These are phyloP conservation scores for Urechis unicinctus DNA, from an alignment of 2,888 invertebrate genomes.

Conservation along the genomic window DNA sequence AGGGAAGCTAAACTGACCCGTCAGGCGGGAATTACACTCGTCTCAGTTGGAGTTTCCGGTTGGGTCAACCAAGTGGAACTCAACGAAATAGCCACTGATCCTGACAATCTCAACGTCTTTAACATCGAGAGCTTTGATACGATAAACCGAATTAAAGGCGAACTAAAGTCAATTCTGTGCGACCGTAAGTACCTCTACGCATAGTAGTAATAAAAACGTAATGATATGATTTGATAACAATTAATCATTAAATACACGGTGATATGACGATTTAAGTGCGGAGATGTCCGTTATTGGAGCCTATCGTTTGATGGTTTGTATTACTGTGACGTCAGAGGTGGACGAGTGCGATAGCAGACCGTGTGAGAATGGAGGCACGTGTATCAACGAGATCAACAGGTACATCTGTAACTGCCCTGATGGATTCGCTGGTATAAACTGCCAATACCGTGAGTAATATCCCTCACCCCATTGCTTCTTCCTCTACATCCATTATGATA, in stretches of 20 bases:
- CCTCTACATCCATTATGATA: too few species aligned
- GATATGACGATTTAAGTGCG: too few species aligned
- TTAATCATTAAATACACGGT: neutral
- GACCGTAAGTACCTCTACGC: slow-evolving; percentile 6
- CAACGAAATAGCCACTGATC: slow-evolving; percentile 13
- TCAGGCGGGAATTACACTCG: slow-evolving; percentile 10
- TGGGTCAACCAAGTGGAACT: slow-evolving; percentile 19
- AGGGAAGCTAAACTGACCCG: slow-evolving; percentile 6
- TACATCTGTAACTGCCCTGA: slow-evolving; percentile 17
- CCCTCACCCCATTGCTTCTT: neutral
- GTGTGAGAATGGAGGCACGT: slow-evolving; percentile 17
- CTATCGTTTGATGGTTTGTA: neutral
- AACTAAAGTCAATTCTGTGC: slow-evolving; percentile 10
- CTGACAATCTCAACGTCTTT: slow-evolving; percentile 15
- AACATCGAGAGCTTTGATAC: slow-evolving; percentile 9
- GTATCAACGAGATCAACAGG: slow-evolving; percentile 13
- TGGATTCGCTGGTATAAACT: slow-evolving; percentile 16
- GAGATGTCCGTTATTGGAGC: too few species aligned
- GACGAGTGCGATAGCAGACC: slow-evolving; percentile 15
- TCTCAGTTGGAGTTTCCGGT: slow-evolving; percentile 14
- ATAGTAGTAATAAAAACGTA: neutral
- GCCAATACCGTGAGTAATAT: slow-evolving; percentile 14
- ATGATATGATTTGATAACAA: neutral
- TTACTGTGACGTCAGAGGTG: neutral
- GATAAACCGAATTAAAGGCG: slow-evolving; percentile 5